Percentiles rank a stretch among this genome's conserved stretches.
Conservation (phyloP, 2,888 invertebrate genomes). For the Xestia c-nigrum region DNA sequence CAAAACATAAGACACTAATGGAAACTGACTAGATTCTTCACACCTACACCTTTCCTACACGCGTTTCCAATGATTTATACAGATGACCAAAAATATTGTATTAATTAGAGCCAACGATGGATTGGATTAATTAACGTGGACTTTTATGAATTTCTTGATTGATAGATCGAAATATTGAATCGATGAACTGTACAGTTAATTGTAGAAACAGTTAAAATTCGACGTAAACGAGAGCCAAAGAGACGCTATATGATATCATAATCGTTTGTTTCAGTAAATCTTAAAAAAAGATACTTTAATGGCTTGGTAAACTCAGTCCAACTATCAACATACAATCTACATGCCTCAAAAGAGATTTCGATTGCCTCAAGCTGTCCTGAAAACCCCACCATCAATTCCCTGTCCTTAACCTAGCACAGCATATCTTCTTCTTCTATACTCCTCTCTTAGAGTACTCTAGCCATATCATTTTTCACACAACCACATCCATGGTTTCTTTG, state of each 20-base stretch:
- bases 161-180: conserved; percentile 42
- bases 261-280: neutral
- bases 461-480: too few species aligned
- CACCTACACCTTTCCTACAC: conserved; percentile 61
- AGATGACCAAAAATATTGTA: conserved; percentile 60
- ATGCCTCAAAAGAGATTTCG: neutral
- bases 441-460: neutral
- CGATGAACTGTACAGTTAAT: conserved; percentile 38
- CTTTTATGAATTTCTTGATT: conserved; percentile 63
- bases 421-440: neutral
- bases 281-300: neutral
- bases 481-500: neutral
- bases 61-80: conserved; percentile 51
- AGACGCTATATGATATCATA: conserved; percentile 12
- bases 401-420: neutral
- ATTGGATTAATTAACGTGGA: conserved; percentile 57
- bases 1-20: conserved; percentile 24
- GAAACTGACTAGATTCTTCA: conserved; percentile 21
- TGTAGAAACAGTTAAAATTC: conserved; percentile 36
- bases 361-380: neutral
- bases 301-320: neutral
- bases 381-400: neutral
- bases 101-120: conserved; percentile 59
- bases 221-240: conserved; percentile 23
- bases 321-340: neutral